A percentile compares a stretch with the other conserved stretches of the same genome.
Conservation (phyloP, 2,113 vertebrate genomes). For the Emberiza fucata region DNA sequence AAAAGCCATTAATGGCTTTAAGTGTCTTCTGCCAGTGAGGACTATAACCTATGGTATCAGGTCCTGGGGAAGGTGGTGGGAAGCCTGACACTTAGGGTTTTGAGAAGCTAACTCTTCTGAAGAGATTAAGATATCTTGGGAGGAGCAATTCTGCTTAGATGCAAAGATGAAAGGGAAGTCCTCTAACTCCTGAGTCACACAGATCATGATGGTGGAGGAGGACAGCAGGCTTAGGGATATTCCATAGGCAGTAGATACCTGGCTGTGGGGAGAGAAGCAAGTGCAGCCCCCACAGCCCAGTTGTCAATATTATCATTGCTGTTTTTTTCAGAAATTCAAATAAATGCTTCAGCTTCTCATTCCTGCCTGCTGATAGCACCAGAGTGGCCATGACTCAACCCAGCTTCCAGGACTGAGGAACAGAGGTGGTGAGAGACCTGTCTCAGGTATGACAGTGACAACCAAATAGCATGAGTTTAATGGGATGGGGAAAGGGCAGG, state of each 20-base stretch:
- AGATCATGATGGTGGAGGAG: neutral
- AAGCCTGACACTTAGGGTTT: neutral
- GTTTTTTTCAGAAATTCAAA: neutral
- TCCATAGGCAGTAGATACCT: neutral
- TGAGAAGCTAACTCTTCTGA: neutral
- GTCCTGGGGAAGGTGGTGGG: neutral
- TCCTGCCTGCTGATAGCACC: neutral
- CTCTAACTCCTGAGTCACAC: neutral
- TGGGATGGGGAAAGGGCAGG: neutral
- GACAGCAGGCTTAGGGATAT: neutral
- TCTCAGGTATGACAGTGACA: slow-evolving; percentile 28
- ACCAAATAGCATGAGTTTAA: neutral
- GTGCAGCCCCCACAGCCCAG: neutral
- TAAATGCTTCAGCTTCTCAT: neutral
- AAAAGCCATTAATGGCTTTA: neutral
- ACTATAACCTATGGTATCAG: neutral
- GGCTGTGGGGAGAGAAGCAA: neutral
- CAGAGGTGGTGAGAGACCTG: neutral
- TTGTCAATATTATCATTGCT: neutral
- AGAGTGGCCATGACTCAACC: neutral
- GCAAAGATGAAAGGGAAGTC: neutral
- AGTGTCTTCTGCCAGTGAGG: neutral
- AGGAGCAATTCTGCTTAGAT: neutral
- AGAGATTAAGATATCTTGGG: neutral
- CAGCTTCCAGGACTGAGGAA: neutral